Evolutionary conservation across 2,113 vertebrate genomes (phyloP).

Genomic region (Carettochelys insculpta): DNA sequence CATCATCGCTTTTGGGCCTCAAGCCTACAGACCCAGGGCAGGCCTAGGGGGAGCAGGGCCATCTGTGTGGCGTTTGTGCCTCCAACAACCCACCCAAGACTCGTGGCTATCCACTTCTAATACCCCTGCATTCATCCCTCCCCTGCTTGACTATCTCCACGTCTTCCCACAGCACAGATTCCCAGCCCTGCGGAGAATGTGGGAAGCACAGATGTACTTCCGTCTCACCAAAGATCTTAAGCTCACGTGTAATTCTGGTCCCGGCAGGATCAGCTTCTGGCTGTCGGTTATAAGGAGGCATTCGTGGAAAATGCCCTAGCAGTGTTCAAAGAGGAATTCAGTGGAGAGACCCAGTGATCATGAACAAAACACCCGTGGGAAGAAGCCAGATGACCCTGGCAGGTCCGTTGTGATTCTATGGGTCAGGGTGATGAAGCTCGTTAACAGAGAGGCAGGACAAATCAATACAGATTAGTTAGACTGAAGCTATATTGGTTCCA

Average conservation of each 20-base stretch:
- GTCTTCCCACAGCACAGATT: not conserved
- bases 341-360: not conserved
- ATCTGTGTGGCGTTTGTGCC: not conserved
- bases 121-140: not conserved
- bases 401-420: not conserved
- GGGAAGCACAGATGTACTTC: not conserved
- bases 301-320: rapidly evolving
- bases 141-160: not conserved
- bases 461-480: rapidly evolving
- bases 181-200: not conserved
- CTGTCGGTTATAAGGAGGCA: not conserved
- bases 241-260: rapidly evolving
- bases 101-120: not conserved
- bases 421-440: rapidly evolving
- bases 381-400: rapidly evolving
- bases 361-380: not conserved
- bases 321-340: not conserved
- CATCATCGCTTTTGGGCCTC: not conserved
- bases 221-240: not conserved
- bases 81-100: not conserved
- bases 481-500: rapidly evolving
- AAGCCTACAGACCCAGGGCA: not conserved
- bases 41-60: not conserved
- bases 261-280: not conserved
- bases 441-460: not conserved